phyloP scores from a whole-genome alignment of 2,888 invertebrate species.

The Apamea crenata region DNA sequence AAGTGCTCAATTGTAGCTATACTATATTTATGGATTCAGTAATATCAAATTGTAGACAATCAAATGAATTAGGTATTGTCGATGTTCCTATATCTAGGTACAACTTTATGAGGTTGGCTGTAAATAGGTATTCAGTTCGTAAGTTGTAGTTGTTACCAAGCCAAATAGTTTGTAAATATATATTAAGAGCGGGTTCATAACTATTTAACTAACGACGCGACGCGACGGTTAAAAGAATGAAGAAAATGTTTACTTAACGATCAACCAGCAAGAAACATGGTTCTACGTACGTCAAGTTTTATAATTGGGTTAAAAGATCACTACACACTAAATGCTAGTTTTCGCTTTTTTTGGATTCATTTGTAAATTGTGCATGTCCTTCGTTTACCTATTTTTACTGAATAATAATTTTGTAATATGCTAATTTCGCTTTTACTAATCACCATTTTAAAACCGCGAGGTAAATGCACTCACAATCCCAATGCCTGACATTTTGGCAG shows the following conservation, averaged over 20 bases:
- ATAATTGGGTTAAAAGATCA: conserved; percentile 31
- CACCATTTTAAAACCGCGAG: background rate
- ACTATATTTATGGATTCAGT: too few species aligned
- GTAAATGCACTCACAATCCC: background rate
- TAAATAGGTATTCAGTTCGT: background rate
- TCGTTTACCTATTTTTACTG: conserved; percentile 16
- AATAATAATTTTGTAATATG: background rate
- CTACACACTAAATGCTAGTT: conserved; percentile 15
- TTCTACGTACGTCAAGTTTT: conserved; percentile 20
- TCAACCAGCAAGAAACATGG: background rate
- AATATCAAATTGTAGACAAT: too few species aligned
- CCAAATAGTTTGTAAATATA: conserved; percentile 1
- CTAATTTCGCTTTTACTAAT: conserved; percentile 7
- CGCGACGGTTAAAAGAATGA: conserved; percentile 2
- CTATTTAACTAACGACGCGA: too few species aligned
- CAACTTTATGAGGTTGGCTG: background rate
- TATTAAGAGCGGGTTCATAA: conserved; percentile 10
- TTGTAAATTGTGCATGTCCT: conserved; percentile 8
- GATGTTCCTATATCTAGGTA: too few species aligned
- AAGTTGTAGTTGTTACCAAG: background rate
- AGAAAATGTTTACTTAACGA: conserved; percentile 9
- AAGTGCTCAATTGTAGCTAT: too few species aligned
- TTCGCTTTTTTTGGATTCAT: conserved; percentile 32
- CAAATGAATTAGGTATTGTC: too few species aligned
- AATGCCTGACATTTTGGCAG: background rate